Evolutionary conservation across 2,113 vertebrate genomes (phyloP).

Genomic region (Eclectus roratus): DNA sequence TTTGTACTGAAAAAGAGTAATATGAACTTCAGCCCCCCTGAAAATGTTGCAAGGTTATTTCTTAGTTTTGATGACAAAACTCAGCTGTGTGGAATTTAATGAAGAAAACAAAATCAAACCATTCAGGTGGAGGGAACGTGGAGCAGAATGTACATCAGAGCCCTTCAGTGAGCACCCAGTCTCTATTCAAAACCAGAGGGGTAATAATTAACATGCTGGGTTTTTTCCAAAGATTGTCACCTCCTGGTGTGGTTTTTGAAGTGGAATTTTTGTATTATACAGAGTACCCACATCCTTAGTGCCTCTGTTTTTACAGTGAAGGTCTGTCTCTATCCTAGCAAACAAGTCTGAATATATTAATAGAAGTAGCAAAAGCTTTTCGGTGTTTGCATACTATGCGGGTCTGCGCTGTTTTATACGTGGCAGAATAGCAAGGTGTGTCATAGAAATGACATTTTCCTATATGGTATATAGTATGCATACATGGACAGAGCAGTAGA

Average conservation of each 20-base stretch:
- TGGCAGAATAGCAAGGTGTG: conserved; percentile 74
- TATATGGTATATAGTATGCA: neutral
- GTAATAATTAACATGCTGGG: neutral
- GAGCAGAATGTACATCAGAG: neutral
- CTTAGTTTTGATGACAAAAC: neutral
- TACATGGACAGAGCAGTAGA: neutral
- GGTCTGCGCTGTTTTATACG: conserved; percentile 59
- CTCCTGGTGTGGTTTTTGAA: neutral
- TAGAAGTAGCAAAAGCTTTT: conserved; percentile 62
- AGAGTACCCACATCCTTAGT: neutral
- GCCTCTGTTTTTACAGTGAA: conserved; percentile 30
- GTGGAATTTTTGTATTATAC: neutral
- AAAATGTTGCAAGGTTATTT: neutral
- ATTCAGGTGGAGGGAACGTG: neutral
- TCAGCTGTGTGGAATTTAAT: neutral
- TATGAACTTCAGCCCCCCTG: neutral
- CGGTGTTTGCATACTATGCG: conserved; percentile 64
- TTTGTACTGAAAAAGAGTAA: neutral
- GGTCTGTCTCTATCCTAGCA: conserved; percentile 62
- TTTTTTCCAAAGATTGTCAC: neutral
- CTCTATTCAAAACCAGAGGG: neutral
- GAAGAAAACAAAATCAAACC: neutral
- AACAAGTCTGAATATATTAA: conserved; percentile 64
- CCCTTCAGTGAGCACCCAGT: neutral
- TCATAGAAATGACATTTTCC: neutral